Conservation (phyloP, 2,797 vertebrate species). For the Lindbergichthys nudifrons region DNA sequence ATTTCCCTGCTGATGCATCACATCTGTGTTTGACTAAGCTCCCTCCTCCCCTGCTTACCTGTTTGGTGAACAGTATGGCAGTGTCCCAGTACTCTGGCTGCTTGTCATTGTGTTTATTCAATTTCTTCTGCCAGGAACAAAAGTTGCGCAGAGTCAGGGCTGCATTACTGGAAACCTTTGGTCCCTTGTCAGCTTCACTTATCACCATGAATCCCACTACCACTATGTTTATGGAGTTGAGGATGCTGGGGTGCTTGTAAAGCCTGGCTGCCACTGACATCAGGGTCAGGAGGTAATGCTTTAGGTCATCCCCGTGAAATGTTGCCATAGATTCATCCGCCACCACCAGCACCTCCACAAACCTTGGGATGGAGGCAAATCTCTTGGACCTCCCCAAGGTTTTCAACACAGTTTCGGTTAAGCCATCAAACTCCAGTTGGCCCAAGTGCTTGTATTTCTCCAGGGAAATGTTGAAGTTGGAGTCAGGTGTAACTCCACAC, state of each 20-base stretch:
- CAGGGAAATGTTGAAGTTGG: constrained; percentile 84
- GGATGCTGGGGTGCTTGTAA: constrained; percentile 96
- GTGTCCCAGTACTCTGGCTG: constrained; percentile 98
- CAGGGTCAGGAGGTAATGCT: constrained; percentile 95
- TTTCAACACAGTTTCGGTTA: constrained; percentile 68
- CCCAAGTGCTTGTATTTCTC: constrained; percentile 85
- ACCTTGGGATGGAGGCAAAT: constrained; percentile 92
- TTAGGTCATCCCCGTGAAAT: constrained; percentile 94
- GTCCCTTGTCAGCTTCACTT: constrained; percentile 91
- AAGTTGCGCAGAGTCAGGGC: constrained; percentile 97
- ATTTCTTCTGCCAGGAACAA: constrained; percentile 97
- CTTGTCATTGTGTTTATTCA: constrained; percentile 95
- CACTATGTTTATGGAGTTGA: constrained; percentile 92
- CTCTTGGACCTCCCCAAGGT: constrained; percentile 87
- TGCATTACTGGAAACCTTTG: constrained; percentile 94
- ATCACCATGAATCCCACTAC: constrained; percentile 96
- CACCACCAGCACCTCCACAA: constrained; percentile 96
- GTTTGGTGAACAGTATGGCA: constrained; percentile 96
- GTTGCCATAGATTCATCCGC: constrained; percentile 96
- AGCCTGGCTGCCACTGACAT: constrained; percentile 95
- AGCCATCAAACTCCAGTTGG: constrained; percentile 46
- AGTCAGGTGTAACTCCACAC: constrained; percentile 89
- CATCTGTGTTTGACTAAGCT: not conserved
- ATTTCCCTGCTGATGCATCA: not conserved
- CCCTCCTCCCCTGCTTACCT: constrained; percentile 84